Conservation (phyloP, 2,888 invertebrate species). For the Ornithoptera alexandrae region DNA sequence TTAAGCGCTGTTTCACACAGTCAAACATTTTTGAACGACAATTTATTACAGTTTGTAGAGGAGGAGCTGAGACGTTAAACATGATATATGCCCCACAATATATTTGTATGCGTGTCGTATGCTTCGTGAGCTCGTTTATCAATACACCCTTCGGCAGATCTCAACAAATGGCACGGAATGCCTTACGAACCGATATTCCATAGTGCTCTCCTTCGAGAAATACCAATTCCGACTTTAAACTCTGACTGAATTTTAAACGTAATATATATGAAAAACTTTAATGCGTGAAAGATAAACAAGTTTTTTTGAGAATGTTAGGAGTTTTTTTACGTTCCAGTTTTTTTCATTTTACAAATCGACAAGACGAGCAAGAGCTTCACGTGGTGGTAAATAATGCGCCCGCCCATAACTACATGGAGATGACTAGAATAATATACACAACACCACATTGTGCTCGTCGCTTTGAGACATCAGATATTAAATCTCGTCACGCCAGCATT, state of each 20-base stretch:
- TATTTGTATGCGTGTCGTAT: slow-evolving; percentile 66
- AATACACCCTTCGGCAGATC: slow-evolving; percentile 52
- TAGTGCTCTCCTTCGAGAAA: background rate
- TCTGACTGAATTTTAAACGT: background rate
- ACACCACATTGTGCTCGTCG: too few species aligned
- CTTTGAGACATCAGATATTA: too few species aligned
- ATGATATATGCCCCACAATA: slow-evolving; percentile 60
- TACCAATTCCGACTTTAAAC: background rate
- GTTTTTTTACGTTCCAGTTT: too few species aligned
- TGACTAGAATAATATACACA: too few species aligned
- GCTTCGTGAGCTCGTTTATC: slow-evolving; percentile 65
- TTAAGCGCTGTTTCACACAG: background rate
- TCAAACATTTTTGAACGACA: slow-evolving; percentile 6
- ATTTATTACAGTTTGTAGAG: slow-evolving; percentile 27
- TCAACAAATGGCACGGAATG: slow-evolving; percentile 34
- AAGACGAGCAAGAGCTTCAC: too few species aligned
- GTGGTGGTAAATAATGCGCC: too few species aligned
- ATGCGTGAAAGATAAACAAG: too few species aligned
- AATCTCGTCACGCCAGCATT: too few species aligned
- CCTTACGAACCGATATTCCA: slow-evolving; percentile 9
- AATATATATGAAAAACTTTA: background rate
- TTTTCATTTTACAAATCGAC: too few species aligned
- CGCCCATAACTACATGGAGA: too few species aligned
- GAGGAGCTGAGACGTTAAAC: slow-evolving; percentile 42
- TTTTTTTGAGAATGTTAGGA: too few species aligned